Percentiles rank a stretch among this genome's conserved stretches.
Conservation (phyloP, 2,797 vertebrate genomes). For the Falco berigora region DNA sequence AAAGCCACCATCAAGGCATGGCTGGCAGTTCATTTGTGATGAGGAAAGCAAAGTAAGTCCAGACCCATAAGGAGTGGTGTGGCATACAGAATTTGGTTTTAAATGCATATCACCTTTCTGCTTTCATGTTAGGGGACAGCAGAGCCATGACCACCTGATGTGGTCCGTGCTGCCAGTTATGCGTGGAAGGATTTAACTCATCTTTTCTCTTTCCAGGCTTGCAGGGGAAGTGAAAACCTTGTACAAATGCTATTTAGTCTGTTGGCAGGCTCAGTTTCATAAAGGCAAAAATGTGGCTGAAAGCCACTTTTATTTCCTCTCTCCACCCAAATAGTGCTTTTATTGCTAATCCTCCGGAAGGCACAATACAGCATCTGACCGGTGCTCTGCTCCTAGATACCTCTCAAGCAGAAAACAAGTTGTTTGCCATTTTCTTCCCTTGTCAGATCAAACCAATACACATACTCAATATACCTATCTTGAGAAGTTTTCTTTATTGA, state of each 20-base stretch:
- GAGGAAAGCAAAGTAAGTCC: background rate
- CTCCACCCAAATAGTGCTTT: background rate
- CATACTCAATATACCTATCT: conserved; percentile 34
- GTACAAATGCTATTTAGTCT: background rate
- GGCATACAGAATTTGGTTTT: background rate
- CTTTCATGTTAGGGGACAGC: background rate
- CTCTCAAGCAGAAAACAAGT: conserved; percentile 39
- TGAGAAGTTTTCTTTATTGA: conserved; percentile 61
- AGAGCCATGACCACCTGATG: background rate
- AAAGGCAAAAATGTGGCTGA: background rate
- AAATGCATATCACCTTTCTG: background rate
- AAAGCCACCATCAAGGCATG: background rate
- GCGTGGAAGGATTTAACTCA: background rate
- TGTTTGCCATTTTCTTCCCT: conserved; percentile 41
- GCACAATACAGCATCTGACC: background rate
- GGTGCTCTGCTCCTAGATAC: background rate
- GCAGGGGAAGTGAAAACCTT: background rate
- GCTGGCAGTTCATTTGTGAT: background rate
- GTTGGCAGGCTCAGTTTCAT: background rate
- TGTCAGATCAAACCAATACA: conserved; percentile 40
- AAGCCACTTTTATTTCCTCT: background rate
- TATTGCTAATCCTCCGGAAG: background rate
- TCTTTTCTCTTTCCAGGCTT: background rate
- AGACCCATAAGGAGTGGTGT: background rate
- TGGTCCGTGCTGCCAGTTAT: background rate